Evolutionary conservation across 2,888 invertebrate species (phyloP).

Genomic region (Drosophila paranaensis): DNA sequence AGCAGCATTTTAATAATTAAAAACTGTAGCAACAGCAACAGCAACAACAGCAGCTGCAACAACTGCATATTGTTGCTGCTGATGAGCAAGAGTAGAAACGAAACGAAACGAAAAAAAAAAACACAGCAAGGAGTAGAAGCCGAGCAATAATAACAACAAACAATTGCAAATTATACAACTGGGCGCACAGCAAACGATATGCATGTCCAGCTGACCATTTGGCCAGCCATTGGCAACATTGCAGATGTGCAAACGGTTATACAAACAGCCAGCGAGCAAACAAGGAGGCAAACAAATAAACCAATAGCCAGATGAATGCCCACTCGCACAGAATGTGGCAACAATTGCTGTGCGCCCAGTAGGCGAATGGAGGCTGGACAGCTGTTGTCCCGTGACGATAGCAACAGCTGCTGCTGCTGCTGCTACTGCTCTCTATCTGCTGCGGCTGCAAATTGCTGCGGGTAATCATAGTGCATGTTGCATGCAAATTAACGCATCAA

Average conservation of each 20-base stretch:
- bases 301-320: conserved; percentile 30
- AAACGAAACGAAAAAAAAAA: neutral
- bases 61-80: conserved; percentile 25
- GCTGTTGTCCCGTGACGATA: conserved; percentile 46
- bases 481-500: conserved; percentile 79
- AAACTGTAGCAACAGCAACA: conserved; percentile 43
- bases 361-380: conserved; percentile 50
- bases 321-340: conserved; percentile 17
- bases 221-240: conserved; percentile 39
- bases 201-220: conserved; percentile 23
- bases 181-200: conserved; percentile 67
- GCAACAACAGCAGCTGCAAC: conserved; percentile 8
- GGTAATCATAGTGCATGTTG: conserved; percentile 79
- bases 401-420: conserved; percentile 23
- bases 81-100: conserved; percentile 63
- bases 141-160: conserved; percentile 67
- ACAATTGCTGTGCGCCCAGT: conserved; percentile 66
- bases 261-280: conserved; percentile 42
- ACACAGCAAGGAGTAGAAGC: neutral
- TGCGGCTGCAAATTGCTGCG: conserved; percentile 70
- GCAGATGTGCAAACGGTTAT: conserved; percentile 70
- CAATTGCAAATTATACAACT: conserved; percentile 77
- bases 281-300: conserved; percentile 38
- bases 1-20: conserved; percentile 58
- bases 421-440: conserved; percentile 51